A percentile compares a stretch with the other conserved stretches of the same genome.
These are phyloP conservation scores for Drosophila siamana DNA, from an alignment of 2,888 invertebrate species.

Conservation along the genomic window DNA sequence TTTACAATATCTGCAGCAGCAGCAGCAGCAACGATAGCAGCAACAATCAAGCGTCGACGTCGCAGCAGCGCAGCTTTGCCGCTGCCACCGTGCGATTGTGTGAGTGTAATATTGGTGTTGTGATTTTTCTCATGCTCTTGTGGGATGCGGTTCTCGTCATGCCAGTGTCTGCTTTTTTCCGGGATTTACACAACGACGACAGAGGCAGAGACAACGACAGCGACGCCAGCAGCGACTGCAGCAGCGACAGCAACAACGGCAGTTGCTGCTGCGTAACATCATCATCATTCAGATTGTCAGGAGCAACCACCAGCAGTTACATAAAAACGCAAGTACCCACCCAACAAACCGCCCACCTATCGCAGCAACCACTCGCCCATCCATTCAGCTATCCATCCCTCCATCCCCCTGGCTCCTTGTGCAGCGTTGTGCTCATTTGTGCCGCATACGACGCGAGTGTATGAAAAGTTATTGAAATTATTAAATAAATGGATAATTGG, in stretches of 20 bases:
- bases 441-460: constrained; percentile 56
- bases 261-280: constrained; percentile 55
- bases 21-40: constrained; percentile 31
- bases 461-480: constrained; percentile 81
- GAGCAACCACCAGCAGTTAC: constrained; percentile 76
- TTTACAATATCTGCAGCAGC: constrained; percentile 72
- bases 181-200: constrained; percentile 47
- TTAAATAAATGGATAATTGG: constrained; percentile 76
- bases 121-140: constrained; percentile 71
- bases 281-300: constrained; percentile 68
- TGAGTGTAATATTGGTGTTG: constrained; percentile 42
- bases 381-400: constrained; percentile 7
- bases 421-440: constrained; percentile 36
- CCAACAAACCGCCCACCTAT: constrained; percentile 57
- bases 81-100: constrained; percentile 27
- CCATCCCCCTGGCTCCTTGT: background rate
- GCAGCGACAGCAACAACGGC: constrained; percentile 20
- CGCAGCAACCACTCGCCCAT: constrained; percentile 37
- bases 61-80: constrained; percentile 52
- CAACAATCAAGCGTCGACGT: constrained; percentile 33
- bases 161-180: constrained; percentile 45
- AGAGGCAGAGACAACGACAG: constrained; percentile 25
- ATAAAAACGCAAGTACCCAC: constrained; percentile 71
- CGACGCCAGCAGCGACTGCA: constrained; percentile 11
- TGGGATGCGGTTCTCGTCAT: constrained; percentile 50